A percentile compares a stretch with the other conserved stretches of the same genome.
Conservation (phyloP, 2,888 invertebrate genomes). For the Campoletis raptor region DNA sequence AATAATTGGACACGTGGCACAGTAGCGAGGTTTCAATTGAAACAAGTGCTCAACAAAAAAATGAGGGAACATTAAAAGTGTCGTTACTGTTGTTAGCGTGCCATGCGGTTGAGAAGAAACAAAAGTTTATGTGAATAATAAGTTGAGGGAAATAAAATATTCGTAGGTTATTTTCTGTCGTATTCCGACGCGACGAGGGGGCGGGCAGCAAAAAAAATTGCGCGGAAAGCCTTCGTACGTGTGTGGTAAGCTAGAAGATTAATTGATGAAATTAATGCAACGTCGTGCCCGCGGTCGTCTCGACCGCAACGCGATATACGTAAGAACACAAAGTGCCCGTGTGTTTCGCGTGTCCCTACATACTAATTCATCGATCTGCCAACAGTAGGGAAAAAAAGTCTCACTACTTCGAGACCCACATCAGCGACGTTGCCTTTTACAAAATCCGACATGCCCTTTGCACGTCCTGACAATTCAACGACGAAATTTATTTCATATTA, state of each 20-base stretch:
- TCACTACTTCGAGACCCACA: constrained; percentile 17
- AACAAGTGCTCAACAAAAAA: constrained; percentile 18
- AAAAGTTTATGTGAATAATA: neutral
- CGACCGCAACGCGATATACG: constrained; percentile 44
- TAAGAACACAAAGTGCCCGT: constrained; percentile 49
- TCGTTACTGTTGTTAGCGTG: neutral
- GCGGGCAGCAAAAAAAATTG: neutral
- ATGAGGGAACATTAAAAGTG: neutral
- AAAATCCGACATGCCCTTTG: neutral
- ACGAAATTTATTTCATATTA: neutral
- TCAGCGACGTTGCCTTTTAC: constrained; percentile 43
- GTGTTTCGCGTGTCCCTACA: constrained; percentile 62
- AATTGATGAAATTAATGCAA: constrained; percentile 62
- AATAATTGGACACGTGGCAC: constrained; percentile 21
- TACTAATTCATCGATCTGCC: constrained; percentile 62
- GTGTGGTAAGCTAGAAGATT: constrained; percentile 26
- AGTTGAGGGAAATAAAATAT: neutral
- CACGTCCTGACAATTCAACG: neutral
- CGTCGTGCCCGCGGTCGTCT: constrained; percentile 44
- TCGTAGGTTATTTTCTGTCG: neutral
- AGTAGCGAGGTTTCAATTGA: constrained; percentile 24
- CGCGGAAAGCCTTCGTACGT: neutral
- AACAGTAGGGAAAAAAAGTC: constrained; percentile 27
- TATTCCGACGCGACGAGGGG: neutral
- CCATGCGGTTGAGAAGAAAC: neutral